Percentiles rank a stretch among this genome's conserved stretches.
phyloP scores from a whole-genome alignment of 2,888 invertebrate genomes.

The Nephrocerus scutellatus region DNA sequence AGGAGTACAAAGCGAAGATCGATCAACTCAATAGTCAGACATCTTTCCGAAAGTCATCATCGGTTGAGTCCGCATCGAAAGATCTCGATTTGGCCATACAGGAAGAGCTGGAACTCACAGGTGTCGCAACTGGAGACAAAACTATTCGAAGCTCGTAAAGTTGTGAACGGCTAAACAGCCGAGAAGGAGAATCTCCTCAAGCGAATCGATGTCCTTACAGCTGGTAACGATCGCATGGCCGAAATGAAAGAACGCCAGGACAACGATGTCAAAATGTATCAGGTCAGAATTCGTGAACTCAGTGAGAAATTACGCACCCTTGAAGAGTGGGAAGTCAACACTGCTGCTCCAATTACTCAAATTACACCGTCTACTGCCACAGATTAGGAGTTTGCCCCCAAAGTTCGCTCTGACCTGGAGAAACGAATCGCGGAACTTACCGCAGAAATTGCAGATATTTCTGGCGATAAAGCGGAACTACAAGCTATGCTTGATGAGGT shows the following conservation, averaged over 20 bases:
- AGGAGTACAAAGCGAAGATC: slow-evolving; percentile 68
- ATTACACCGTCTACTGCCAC: no score
- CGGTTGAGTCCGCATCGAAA: slow-evolving; percentile 31
- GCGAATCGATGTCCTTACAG: slow-evolving; percentile 64
- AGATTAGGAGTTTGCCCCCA: no score
- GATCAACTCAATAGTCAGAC: no score
- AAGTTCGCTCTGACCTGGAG: no score
- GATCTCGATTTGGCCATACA: slow-evolving; percentile 72
- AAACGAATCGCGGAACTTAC: slow-evolving; percentile 50
- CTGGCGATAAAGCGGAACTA: slow-evolving; percentile 57
- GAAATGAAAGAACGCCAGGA: slow-evolving; percentile 79
- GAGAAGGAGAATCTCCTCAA: slow-evolving; percentile 66
- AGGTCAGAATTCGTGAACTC: slow-evolving; percentile 64
- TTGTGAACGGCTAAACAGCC: slow-evolving; percentile 54
- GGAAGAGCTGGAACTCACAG: slow-evolving; percentile 69
- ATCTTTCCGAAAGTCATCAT: slow-evolving; percentile 26
- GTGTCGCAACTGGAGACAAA: slow-evolving; percentile 60
- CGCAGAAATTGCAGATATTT: slow-evolving; percentile 53
- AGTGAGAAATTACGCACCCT: slow-evolving; percentile 58
- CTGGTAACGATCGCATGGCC: slow-evolving; percentile 68
- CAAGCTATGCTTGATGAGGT: slow-evolving; percentile 54
- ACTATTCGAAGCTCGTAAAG: slow-evolving; percentile 54
- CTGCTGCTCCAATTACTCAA: no score
- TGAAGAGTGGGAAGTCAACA: slow-evolving; percentile 51
- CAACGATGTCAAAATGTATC: slow-evolving; percentile 65